Base-by-base conservation (phyloP, 2,797 vertebrate genomes). In the Poecile montanus region DNA sequence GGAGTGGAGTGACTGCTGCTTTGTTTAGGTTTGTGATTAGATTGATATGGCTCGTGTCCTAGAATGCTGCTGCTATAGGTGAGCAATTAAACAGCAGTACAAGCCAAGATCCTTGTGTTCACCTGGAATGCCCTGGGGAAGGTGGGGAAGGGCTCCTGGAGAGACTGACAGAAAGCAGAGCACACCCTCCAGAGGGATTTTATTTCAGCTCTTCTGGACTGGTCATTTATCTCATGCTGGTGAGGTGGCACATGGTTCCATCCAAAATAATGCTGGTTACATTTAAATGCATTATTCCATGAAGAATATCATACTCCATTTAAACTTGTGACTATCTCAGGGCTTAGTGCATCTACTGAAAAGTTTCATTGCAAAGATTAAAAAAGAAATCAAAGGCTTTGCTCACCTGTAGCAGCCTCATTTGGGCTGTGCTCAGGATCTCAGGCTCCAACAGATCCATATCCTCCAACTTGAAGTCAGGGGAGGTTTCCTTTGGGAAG, bases 391-490 rank as follows among this genome's bases (percentile, higher is more conserved):
- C 11, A 5, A 19, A 57, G 54, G 65, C 27, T 92, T 73, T 80
- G 34, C 89, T 95, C 38, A 94, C 95, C 76, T 93, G 54, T 25
- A 48, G 16, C 45, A 38, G 0, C 11, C 27, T 84, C 40, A 7
- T 19, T 2, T 30, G 61, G 61, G 62, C 50, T 53, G 45, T 32
- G 50, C 72, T 78, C 71, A 66, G 83, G 79, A 40, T 65, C 62
- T 57, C 48, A 18, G 65, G 63, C 36, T 53, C 77, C 42, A 76
- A 12, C 20, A 63, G 53, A 40, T 93, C 78, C 48, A 1, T 2
- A 6, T 53, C 53, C 53, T n/a, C 45, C 25, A 23, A 4, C 0
- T 0, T 1, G 0, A 0, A 0, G 34, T 7, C 82, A 47, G 53
- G 27, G 19, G n/a, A 70, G 42, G 36, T 15, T n/a, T n/a, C 79